Base-by-base conservation (phyloP, 2,113 vertebrate species). In the Larimichthys polyactis region DNA sequence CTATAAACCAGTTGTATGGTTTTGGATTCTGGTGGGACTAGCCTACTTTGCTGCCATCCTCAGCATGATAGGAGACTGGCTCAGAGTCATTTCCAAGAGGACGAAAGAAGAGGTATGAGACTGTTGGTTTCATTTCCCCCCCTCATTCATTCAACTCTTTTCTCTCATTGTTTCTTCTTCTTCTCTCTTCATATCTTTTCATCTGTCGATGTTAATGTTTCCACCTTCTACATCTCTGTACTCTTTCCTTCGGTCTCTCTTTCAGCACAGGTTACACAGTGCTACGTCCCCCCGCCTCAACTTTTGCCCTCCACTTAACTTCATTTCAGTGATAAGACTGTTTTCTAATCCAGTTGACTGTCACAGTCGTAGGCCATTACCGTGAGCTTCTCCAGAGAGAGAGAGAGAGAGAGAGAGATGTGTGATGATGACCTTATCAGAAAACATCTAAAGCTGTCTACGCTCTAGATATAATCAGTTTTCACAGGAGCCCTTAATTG, bases 51-150 rank as follows among this genome's bases (percentile, higher is more conserved):
- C 97, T 43, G 97, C 97, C 7, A 97, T 99, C 63, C 96, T 99
- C 93, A 99, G 97, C 88, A 99, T 99, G 97, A 99, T 99, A 64
- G 97, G 97, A 94, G 97, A 99, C 68, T 99, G 97, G 97, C 90
- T 99, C 51, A 94, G 96, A 76, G 97, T 97, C 77, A 94, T 99
- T 75, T 99, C 97, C 71, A 97, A 96, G 94, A 97, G 96, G 94
- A 99, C 97, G 5, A 98, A 98, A 94, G 97, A 98, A 87, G 97
- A 99, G 97, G 97, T 98, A 96, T 27, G 91, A 68, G 10, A 67
- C 74, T 69, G 19, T 20, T 64, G 1, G 14, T 24, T 75, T 75
- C 22, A 40, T 71, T 60, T 62, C 8, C 10, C 55, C 16, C 24
- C 11, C 76, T 71, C 6, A n/a, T 49, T 46, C 27, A 43, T 14